Conservation (phyloP, 1,140 invertebrate species). For the Sitobion miscanthi region DNA sequence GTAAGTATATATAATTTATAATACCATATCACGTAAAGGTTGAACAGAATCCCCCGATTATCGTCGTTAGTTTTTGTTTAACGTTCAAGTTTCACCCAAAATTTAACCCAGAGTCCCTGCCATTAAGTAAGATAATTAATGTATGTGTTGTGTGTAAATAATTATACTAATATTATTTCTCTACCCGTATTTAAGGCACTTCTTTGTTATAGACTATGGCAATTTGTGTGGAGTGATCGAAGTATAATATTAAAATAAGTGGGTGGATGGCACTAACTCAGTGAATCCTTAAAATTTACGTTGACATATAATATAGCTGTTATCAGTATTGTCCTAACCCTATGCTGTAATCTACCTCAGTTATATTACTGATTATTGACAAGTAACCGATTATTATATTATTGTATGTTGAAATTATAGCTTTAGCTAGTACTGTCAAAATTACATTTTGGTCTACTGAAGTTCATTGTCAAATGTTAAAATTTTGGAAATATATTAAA, state of each 20-base stretch:
- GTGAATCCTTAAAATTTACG: neutral
- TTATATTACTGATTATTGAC: no score
- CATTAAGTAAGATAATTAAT: neutral
- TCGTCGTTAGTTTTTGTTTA: neutral
- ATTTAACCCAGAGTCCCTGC: neutral
- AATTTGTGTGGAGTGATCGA: neutral
- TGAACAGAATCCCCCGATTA: neutral
- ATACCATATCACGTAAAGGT: neutral
- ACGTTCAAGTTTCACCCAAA: neutral
- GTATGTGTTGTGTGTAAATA: neutral
- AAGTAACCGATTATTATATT: neutral
- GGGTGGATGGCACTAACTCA: neutral
- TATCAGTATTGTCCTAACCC: no score
- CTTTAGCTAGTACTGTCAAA: neutral
- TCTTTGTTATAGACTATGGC: neutral
- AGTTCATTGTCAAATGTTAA: neutral
- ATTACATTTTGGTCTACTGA: neutral
- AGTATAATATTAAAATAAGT: neutral
- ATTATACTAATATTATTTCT: neutral
- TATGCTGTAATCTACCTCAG: no score
- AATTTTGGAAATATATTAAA: neutral
- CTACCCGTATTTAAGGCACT: neutral
- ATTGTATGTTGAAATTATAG: neutral
- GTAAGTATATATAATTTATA: neutral
- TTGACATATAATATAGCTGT: no score